Evolutionary conservation across 2,888 invertebrate species (phyloP), one percentile per base, ranked within the genome.

Genomic region (Lobophora halterata): DNA sequence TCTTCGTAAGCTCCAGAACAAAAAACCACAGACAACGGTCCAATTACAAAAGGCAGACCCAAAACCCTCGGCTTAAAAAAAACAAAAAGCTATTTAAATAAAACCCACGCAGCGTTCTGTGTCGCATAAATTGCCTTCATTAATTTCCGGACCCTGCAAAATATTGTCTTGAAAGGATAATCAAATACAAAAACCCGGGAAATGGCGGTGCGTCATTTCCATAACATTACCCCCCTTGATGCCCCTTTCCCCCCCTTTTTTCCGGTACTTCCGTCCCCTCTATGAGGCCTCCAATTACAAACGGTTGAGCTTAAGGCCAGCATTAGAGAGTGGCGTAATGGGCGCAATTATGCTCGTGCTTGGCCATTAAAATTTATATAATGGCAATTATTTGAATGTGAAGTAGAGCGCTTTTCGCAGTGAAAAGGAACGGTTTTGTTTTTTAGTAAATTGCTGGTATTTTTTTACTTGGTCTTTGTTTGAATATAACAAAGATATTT

Each of bases 81-180:
- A 65, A 65, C 65, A 72, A 73, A 79, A 76, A 73, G 72, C 77
- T 83, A 83, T 85, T 86, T 86, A 83, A 83, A 86, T 82, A 86
- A 83, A 81, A 80, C 71, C 79, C 70, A 61, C 70, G 68, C 67
- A 73, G 61, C 71, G 67, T 73, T 76, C 71, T 69, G 71, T 80
- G 85, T 83, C 85, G 83, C 87, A 87, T 87, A 87, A 87, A 87
- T 87, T 87, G 83, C 82, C 73, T 82, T 79, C 83, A 85, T 85
- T 86, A 85, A 86, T 86, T 82, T 86, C 87, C 86, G 83, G 81
- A 56, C 75, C 79, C 76, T 75, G 77, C 82, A 77, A 87, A 87
- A 87, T 87, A 87, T 87, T 87, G 85, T 87, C 87, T 87, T 87
- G 86, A 87, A 87, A 86, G 87, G 85, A 86, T 86, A 86, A 87